Base-by-base conservation (phyloP, 2,888 invertebrate genomes). In the Leptarthrus brevirostris region DNA sequence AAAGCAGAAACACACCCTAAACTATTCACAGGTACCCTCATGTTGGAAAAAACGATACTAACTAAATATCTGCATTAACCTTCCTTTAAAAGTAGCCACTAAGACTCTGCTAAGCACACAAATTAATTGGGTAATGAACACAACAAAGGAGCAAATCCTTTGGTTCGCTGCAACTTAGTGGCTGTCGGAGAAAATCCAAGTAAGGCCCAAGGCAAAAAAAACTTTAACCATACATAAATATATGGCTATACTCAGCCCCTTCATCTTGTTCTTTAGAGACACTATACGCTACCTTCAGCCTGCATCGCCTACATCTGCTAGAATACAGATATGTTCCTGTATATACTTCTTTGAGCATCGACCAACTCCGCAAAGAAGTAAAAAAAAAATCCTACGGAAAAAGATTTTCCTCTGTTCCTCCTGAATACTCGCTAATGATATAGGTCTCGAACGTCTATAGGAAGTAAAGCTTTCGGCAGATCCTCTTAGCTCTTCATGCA, bases 121-220 rank as follows among this genome's bases (percentile, higher is more conserved):
- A 74, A 72, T 69, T 74, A 74, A 74, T 74, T 72, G 58, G 52
- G 47, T 74, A 74, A 74, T 72, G 66, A 69, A 24, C 47, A 64
- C 22, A 49, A 49, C 3, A 64, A 64, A 47, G 24, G 20, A 64
- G 44, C 12, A 44, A 64, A 64, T 14, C 22, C 64, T 64, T 64
- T 64, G 16, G 8, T 49, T 49, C 20, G 6, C 49, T 49, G 14
- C 14, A 44, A 40, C 26, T 64, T n/a, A 47, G 6, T 16, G 44
- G 10, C 16, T 47, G 49, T 47, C 8, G 44, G 14, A 26, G 6
- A n/a, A 40, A 61, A 40, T 22, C 34, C 58, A 58, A 16, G 3
- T 44, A 24, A 24, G 16, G 12, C n/a, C 40, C 2, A 12, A 36
- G 44, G 44, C 47, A 64, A 64, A 61, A n/a, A n/a, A 47, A 24